A percentile compares a stretch with the other conserved stretches of the same genome.
phyloP scores from a whole-genome alignment of 2,888 invertebrate genomes.

The Eristalinus aeneus region DNA sequence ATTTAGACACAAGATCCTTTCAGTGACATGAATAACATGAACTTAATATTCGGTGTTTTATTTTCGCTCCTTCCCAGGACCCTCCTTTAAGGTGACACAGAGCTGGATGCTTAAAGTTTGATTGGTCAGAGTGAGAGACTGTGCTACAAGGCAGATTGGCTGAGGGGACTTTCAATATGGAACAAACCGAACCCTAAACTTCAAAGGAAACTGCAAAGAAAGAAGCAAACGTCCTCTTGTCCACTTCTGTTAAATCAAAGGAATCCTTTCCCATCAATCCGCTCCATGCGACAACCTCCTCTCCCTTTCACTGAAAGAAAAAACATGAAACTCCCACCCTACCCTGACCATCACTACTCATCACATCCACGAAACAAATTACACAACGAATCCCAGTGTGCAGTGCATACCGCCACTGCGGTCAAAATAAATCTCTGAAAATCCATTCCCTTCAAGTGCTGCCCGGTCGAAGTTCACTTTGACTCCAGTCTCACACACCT shows the following conservation, averaged over 20 bases:
- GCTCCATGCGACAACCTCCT: not conserved
- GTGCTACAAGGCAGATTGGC: no score
- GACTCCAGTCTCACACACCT: not conserved
- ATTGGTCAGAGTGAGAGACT: no score
- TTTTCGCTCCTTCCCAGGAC: no score
- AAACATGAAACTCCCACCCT: not conserved
- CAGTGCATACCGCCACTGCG: slow-evolving; percentile 2
- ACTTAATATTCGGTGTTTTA: slow-evolving; percentile 40
- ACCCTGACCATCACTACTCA: slow-evolving; percentile 6
- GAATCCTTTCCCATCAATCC: slow-evolving; percentile 16
- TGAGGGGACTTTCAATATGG: no score
- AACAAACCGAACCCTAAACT: no score
- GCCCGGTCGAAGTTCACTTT: not conserved
- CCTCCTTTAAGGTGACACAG: not conserved
- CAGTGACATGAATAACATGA: not conserved
- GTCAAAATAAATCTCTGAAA: slow-evolving; percentile 57
- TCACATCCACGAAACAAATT: slow-evolving; percentile 49
- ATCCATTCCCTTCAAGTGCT: not conserved
- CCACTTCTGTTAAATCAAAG: no score
- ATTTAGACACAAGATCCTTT: slow-evolving; percentile 24
- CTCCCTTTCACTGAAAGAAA: slow-evolving; percentile 19
- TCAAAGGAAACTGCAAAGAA: no score
- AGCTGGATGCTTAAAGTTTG: not conserved
- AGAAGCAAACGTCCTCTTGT: no score
- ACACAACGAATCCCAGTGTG: slow-evolving; percentile 43